Evolutionary conservation across 1,140 invertebrate species (phyloP), one percentile per base, ranked within the genome.

Genomic region (Aphaenogaster ashmeadi): DNA sequence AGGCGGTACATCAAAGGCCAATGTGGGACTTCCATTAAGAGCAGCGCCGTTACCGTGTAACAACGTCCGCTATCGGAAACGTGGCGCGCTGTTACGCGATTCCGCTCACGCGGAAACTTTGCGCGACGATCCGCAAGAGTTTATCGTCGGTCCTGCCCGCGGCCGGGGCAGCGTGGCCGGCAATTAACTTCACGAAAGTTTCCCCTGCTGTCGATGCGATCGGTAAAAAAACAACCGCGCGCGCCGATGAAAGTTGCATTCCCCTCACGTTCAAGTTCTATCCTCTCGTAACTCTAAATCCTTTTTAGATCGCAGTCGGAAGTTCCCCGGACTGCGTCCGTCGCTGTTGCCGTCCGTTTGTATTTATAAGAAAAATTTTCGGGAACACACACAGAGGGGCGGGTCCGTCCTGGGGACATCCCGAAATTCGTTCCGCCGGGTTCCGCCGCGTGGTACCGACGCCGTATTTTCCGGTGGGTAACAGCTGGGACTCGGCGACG

Each of bases 401-500:
- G 62, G 8, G 36, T 33, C 21, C 13, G 18, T 27, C 27, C 27
- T 36, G 33, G 62, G n/a, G 41, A 80, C 64, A 21, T 38, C 47
- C 62, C 44, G n/a, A 79, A 79, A 64, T 79, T 64, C 18, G 79
- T 81, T 71, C 64, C 79, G 15, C n/a, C 47, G 47, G 6, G 8
- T 58, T 58, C 56, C 38, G 54, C 41, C 27, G 62, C 62, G 38
- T 66, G 38, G 38, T 66, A 21, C n/a, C 47, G n/a, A 13, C 44
- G 44, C 3, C 79, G 64, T 81, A 81, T 81, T 81, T 74, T 62
- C 81, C 44, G 71, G 54, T 77, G 33, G 81, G 69, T 85, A 85
- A 85, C 81, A 75, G 69, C 69, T 85, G 56, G 72, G 77, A 77
- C 72, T 77, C 72, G 72, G 60, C 80, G 80, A 83, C 75, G 75